Evolutionary conservation across 2,888 invertebrate genomes (phyloP), one percentile per base, ranked within the genome.

Genomic region (Lycia hirtaria): DNA sequence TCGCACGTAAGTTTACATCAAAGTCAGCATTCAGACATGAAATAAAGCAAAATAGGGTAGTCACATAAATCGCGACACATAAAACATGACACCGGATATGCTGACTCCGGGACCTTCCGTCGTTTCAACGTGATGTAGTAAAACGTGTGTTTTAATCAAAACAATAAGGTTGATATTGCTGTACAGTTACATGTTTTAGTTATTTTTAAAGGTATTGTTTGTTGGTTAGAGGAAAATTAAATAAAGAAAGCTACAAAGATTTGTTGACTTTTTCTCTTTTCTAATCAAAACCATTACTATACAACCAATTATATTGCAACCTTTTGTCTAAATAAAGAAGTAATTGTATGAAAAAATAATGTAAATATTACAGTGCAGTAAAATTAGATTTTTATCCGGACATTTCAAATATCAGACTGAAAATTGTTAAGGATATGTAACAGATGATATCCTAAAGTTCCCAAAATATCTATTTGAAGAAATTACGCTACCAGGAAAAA

Each of bases 51-150:
- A 55, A 38, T 50, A 47, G 30, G 37, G 40, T 47, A 47, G 26
- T 43, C 57, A 20, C 56, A 56, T 56, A 56, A 56, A 56, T 56
- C 55, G 49, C 15, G 55, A 22, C 20, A 49, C 44, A 44, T 51
- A 51, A 52, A 47, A 52, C 47, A 35, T 56, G 51, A 40, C 45
- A 24, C 50, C 44, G 44, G 38, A 56, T 28, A 33, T 32, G 56
- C 56, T 56, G 56, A 45, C 37, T 19, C 15, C 14, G 49, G 44
- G 56, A 30, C 35, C 24, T 44, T 35, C 47, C 24, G 24, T 32
- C 54, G 24, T 37, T 32, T 24, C 41, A 41, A 33, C 44, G 17
- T 32, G 50, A 32, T 38, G 33, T 40, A 22, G 14, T 22, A 45
- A 26, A 41, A 41, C 17, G 26, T n/a, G 22, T 5, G 9, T 4